A percentile compares a stretch with the other conserved stretches of the same genome.
Conservation (phyloP, 2,888 invertebrate genomes). For the Eupeodes latifasciatus region DNA sequence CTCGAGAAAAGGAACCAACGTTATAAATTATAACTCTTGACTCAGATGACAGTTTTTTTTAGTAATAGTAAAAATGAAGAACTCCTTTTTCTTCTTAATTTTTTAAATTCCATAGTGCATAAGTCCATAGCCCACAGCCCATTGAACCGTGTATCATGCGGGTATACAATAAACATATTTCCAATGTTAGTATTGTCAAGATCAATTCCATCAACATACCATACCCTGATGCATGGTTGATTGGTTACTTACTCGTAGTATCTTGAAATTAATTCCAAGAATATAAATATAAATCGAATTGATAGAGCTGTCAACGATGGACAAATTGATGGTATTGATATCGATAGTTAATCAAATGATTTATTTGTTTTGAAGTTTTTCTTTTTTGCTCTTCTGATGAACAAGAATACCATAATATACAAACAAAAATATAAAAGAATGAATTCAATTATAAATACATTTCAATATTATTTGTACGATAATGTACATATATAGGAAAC, state of each 20-base stretch:
- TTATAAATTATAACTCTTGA: slow-evolving; percentile 1
- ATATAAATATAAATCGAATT: slow-evolving; percentile 46
- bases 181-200: slow-evolving; percentile 10
- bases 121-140: background rate
- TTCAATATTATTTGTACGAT: background rate
- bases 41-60: background rate
- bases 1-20: background rate
- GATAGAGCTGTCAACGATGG: slow-evolving; percentile 42
- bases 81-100: background rate
- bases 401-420: background rate
- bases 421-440: background rate
- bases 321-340: slow-evolving; percentile 45
- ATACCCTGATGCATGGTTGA: slow-evolving; percentile 56
- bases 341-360: slow-evolving; percentile 43
- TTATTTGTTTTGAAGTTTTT: slow-evolving; percentile 33
- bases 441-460: background rate
- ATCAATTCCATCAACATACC: slow-evolving; percentile 40
- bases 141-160: slow-evolving; percentile 36
- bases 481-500: background rate
- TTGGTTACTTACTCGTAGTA: slow-evolving; percentile 32
- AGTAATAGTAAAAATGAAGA: background rate
- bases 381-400: background rate
- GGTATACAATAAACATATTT: slow-evolving; percentile 9
- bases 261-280: slow-evolving; percentile 42
- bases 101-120: no score